Percentiles rank a stretch among this genome's conserved stretches.
These are phyloP conservation scores for Emmelina monodactyla DNA, from an alignment of 2,888 invertebrate species.

Conservation along the genomic window DNA sequence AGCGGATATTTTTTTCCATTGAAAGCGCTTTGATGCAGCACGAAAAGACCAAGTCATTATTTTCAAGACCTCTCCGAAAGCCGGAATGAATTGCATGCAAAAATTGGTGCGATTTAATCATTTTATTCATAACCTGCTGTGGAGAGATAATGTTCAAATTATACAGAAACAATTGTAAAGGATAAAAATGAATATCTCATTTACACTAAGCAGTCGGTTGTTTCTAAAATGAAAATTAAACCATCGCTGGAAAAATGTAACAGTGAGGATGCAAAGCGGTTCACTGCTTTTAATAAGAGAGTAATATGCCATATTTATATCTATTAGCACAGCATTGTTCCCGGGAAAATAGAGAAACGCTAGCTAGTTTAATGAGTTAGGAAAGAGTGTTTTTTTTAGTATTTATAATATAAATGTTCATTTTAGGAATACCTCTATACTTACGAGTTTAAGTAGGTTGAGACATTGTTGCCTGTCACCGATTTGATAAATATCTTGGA, in stretches of 20 bases:
- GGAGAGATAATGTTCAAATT: slow-evolving; percentile 46
- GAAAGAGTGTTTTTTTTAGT: no score
- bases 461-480: no score
- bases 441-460: no score
- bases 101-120: slow-evolving; percentile 49
- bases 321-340: neutral
- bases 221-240: slow-evolving; percentile 30
- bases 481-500: no score
- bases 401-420: no score
- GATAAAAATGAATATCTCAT: slow-evolving; percentile 49
- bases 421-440: no score
- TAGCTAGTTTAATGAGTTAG: no score
- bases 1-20: no score
- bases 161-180: slow-evolving; percentile 42
- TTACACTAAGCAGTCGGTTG: slow-evolving; percentile 31
- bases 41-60: neutral
- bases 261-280: slow-evolving; percentile 1
- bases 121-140: slow-evolving; percentile 41
- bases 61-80: neutral
- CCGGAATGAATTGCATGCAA: slow-evolving; percentile 19
- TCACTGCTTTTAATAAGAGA: neutral
- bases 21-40: neutral
- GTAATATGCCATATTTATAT: neutral
- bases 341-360: no score
- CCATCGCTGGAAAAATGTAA: slow-evolving; percentile 6